Evolutionary conservation across 1,140 invertebrate genomes (phyloP).

Genomic region (Adelges cooleyi): DNA sequence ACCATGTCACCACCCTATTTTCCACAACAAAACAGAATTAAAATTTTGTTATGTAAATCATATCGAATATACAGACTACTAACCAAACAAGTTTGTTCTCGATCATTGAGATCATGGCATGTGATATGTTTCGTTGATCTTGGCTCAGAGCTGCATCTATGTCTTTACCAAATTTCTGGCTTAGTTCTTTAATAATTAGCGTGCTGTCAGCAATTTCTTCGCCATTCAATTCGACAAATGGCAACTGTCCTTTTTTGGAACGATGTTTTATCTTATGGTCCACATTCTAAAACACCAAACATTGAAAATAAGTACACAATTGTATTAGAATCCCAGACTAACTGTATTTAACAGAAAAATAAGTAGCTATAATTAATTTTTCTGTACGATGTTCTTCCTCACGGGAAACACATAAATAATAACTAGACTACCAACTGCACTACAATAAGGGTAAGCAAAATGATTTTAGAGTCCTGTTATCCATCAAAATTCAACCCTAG

Average conservation of each 20-base stretch:
- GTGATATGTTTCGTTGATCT: conserved; percentile 74
- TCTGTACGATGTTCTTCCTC: too few species aligned
- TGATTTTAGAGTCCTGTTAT: too few species aligned
- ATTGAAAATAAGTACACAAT: background rate
- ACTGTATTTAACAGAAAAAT: too few species aligned
- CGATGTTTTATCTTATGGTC: conserved; percentile 87
- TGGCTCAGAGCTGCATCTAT: conserved; percentile 63
- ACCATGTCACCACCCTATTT: conserved; percentile 64
- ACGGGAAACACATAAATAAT: too few species aligned
- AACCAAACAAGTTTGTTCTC: conserved; percentile 83
- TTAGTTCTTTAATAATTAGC: conserved; percentile 76
- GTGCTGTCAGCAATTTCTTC: conserved; percentile 83
- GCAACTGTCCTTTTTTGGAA: conserved; percentile 83
- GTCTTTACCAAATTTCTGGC: conserved; percentile 68
- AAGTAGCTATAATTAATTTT: too few species aligned
- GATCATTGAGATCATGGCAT: conserved; percentile 90
- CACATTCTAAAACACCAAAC: conserved; percentile 63
- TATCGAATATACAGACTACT: conserved; percentile 30
- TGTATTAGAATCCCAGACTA: too few species aligned
- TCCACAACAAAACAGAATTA: conserved; percentile 29
- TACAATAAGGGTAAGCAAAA: too few species aligned
- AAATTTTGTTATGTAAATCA: background rate
- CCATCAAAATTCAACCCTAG: too few species aligned
- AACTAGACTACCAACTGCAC: too few species aligned
- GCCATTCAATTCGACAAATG: conserved; percentile 86